Percentiles rank a stretch among this genome's conserved stretches.
Conservation (phyloP, 2,797 vertebrate species). For the Chelon labrosus region DNA sequence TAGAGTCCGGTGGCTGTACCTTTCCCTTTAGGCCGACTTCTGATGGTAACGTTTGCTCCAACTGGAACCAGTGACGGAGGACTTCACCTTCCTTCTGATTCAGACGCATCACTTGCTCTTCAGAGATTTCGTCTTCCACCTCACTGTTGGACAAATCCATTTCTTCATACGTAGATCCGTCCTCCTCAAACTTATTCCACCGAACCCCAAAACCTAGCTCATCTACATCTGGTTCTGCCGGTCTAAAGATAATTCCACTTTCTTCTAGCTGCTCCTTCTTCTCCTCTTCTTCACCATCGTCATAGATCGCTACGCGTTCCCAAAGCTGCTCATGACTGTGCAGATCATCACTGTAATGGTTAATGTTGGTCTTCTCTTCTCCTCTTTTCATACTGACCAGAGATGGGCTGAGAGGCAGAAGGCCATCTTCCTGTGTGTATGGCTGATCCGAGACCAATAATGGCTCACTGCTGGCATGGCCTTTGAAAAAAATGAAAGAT, state of each 20-base stretch:
- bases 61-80: neutral
- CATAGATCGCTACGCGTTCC: constrained; percentile 10
- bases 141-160: neutral
- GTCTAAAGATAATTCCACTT: constrained; percentile 5
- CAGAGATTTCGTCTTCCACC: constrained; percentile 16
- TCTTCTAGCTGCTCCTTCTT: constrained; percentile 29
- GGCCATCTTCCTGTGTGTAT: constrained; percentile 24
- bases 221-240: constrained; percentile 10
- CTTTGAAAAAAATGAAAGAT: constrained; percentile 45
- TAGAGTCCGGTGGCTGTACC: neutral
- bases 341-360: constrained; percentile 8
- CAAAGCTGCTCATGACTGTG: neutral
- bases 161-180: constrained; percentile 12
- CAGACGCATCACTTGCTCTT: neutral
- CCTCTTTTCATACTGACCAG: neutral
- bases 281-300: neutral
- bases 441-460: constrained; percentile 69
- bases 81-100: constrained; percentile 9
- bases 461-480: constrained; percentile 68
- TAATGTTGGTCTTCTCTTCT: constrained; percentile 12
- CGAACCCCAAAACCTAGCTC: constrained; percentile 19
- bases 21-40: neutral
- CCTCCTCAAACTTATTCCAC: constrained; percentile 15
- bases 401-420: constrained; percentile 30
- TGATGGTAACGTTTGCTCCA: constrained; percentile 8